These are phyloP conservation scores for Nipponacmea schrenckii DNA, from an alignment of 2,888 invertebrate species.

Conservation along the genomic window DNA sequence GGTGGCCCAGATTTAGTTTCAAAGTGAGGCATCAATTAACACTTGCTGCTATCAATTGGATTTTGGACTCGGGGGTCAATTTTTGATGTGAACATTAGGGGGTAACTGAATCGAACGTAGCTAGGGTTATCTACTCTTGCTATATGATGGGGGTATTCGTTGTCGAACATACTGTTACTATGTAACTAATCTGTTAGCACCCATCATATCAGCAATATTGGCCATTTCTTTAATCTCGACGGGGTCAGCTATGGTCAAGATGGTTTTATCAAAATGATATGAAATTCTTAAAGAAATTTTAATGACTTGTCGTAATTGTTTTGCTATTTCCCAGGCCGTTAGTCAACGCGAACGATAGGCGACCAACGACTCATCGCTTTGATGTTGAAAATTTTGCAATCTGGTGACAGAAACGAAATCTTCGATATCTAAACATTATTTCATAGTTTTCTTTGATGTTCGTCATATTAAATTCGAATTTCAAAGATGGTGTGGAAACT, in stretches of 20 bases:
- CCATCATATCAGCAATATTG: no score
- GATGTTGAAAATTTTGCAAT: neutral
- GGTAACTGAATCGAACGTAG: neutral
- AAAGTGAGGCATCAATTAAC: neutral
- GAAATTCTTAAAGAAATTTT: neutral
- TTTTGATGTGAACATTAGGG: neutral
- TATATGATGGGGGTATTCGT: no score
- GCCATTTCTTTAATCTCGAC: no score
- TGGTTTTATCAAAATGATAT: slow-evolving; percentile 3
- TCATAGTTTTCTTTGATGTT: no score
- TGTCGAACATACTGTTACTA: no score
- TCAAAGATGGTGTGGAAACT: no score
- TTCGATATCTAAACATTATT: no score
- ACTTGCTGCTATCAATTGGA: neutral
- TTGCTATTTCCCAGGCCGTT: neutral
- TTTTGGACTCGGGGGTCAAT: neutral
- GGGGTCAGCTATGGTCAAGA: no score
- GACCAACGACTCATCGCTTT: no score
- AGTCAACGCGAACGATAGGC: neutral
- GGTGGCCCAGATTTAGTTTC: slow-evolving; percentile 5
- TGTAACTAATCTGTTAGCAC: no score
- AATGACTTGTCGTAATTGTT: neutral
- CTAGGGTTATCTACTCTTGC: no score
- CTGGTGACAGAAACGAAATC: neutral
- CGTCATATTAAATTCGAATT: no score